phyloP scores from a whole-genome alignment of 2,888 invertebrate genomes.

The Hypomecis atomaria region DNA sequence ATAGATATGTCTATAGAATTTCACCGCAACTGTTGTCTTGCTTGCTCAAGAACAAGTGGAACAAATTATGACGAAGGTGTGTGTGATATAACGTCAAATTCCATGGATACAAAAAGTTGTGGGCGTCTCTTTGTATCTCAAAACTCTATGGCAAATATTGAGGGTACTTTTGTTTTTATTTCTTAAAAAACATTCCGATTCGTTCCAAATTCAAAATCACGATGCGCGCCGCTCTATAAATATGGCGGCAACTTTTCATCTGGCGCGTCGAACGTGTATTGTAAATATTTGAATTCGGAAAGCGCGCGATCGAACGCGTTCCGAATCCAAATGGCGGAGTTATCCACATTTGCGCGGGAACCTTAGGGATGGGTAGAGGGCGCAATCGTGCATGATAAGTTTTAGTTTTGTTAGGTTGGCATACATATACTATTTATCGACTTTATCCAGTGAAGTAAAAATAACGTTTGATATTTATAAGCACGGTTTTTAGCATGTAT shows the following conservation, averaged over 20 bases:
- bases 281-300: constrained; percentile 50
- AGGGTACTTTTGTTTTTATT: constrained; percentile 5
- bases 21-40: too few species aligned
- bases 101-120: too few species aligned
- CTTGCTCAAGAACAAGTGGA: too few species aligned
- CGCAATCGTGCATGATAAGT: constrained; percentile 7
- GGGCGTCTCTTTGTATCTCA: too few species aligned
- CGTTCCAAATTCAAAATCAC: constrained; percentile 33
- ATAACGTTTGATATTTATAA: too few species aligned
- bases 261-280: constrained; percentile 46
- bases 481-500: too few species aligned
- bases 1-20: too few species aligned
- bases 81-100: too few species aligned
- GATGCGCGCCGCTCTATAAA: constrained; percentile 43
- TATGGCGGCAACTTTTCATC: constrained; percentile 47
- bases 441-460: too few species aligned
- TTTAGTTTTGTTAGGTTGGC: constrained; percentile 18
- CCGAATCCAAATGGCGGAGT: constrained; percentile 75
- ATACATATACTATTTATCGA: not conserved
- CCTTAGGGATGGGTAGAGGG: constrained; percentile 32
- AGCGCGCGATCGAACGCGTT: constrained; percentile 53
- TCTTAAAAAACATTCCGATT: constrained; percentile 3
- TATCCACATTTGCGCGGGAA: constrained; percentile 58
- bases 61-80: too few species aligned
- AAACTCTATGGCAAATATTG: not conserved